Evolutionary conservation across 2,113 vertebrate genomes (phyloP).

Genomic region (Tragulus kanchil): DNA sequence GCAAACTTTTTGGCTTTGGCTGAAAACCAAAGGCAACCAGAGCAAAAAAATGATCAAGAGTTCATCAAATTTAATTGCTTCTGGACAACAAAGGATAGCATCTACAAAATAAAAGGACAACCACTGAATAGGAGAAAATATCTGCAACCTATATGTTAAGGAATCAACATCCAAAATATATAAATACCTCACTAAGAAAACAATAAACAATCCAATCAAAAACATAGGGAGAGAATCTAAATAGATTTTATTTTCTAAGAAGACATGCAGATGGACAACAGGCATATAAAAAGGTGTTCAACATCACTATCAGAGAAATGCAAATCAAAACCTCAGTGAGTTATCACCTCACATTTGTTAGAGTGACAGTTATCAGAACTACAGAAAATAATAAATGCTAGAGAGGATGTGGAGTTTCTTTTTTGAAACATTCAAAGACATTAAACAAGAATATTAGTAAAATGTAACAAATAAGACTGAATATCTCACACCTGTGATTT

Average conservation of each 20-base stretch:
- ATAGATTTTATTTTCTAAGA: neutral
- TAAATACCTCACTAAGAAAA: neutral
- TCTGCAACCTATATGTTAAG: too few species aligned
- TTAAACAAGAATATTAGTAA: neutral
- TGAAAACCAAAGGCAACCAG: too few species aligned
- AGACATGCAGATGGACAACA: neutral
- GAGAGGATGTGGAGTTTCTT: neutral
- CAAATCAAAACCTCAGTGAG: neutral
- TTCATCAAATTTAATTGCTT: neutral
- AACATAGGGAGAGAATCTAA: neutral
- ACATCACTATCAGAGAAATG: neutral
- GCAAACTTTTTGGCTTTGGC: too few species aligned
- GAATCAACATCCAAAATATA: neutral
- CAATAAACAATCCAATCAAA: neutral
- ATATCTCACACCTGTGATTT: neutral
- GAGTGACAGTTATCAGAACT: neutral
- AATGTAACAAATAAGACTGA: neutral
- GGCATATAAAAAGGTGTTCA: neutral
- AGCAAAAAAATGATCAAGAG: too few species aligned
- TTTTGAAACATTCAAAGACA: neutral
- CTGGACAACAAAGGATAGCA: neutral
- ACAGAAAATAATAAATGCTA: neutral
- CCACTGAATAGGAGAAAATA: neutral
- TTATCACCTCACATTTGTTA: neutral
- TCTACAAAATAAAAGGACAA: neutral